Base-by-base conservation (phyloP, 2,797 vertebrate species). In the Helostoma temminkii region DNA sequence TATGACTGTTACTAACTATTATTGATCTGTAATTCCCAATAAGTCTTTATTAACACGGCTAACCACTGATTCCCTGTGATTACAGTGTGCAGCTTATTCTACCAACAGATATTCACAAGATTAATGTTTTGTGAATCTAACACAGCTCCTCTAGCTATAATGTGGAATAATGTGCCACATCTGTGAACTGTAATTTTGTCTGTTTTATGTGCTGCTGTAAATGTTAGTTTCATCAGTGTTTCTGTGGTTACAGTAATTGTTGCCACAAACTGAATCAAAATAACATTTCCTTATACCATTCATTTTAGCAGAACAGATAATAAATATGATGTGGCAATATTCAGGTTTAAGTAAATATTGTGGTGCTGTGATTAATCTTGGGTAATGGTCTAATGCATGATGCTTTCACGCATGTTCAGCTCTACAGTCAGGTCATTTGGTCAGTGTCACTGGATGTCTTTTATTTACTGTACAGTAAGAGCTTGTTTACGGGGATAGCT, bases 11-110 rank as follows among this genome's bases (percentile, higher is more conserved):
- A 45, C 55, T 28, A 69, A 46, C 49, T n/a, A 21, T 28, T 48
- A 79, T 69, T 46, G 56, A 83, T 78, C 62, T 60, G 11, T 46
- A 50, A 67, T 71, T 54, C n/a, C 28, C 24, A 62, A 66, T 68
- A 55, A 77, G 76, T 75, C 73, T 43, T 57, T n/a, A 56, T 43
- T 75, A 69, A 70, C 25, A 8, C 32, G 19, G n/a, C 21, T 18
- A 4, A 41, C 16, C 34, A 2, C n/a, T n/a, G 43, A 24, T n/a
- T n/a, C n/a, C n/a, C n/a, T n/a, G n/a, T n/a, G n/a, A n/a, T n/a
- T n/a, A n/a, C n/a, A n/a, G n/a, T n/a, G n/a, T n/a, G n/a, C n/a
- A n/a, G n/a, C n/a, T n/a, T n/a, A n/a, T n/a, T n/a, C n/a, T n/a
- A n/a, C n/a, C n/a, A n/a, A n/a, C n/a, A n/a, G n/a, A n/a, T 47